Percentiles rank a stretch among this genome's conserved stretches.
Conservation (phyloP, 2,888 invertebrate species). For the Lasioglossum lativentre region DNA sequence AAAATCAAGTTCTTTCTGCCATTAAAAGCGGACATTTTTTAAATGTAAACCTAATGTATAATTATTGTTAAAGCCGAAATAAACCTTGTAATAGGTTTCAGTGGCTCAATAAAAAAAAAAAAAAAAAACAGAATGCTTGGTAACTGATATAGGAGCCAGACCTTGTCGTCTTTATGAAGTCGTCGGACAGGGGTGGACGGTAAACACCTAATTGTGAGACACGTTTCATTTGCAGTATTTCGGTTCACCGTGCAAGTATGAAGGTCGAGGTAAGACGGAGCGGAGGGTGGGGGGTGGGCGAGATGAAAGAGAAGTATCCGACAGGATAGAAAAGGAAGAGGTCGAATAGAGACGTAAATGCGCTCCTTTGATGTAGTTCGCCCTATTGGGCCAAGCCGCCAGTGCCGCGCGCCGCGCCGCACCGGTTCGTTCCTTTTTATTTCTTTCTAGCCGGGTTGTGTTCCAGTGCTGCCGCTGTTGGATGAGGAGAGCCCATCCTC, state of each 20-base stretch:
- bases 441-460: slow-evolving; percentile 17
- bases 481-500: slow-evolving; percentile 32
- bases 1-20: no score
- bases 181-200: not conserved
- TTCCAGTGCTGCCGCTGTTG: slow-evolving; percentile 5
- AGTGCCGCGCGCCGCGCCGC: no score
- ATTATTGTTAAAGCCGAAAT: no score
- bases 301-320: slow-evolving; percentile 22
- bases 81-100: no score
- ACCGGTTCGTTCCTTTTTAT: slow-evolving; percentile 25
- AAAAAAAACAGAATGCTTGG: no score
- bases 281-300: not conserved
- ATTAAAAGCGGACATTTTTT: no score
- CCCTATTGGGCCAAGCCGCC: slow-evolving; percentile 54
- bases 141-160: no score
- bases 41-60: no score
- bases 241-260: slow-evolving; percentile 21
- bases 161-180: not conserved
- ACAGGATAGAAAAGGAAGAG: slow-evolving; percentile 24
- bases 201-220: slow-evolving; percentile 7
- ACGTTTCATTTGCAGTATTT: slow-evolving; percentile 20
- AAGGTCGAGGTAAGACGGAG: slow-evolving; percentile 17
- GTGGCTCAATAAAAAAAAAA: no score
- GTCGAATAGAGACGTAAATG: slow-evolving; percentile 51
- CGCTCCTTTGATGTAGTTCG: slow-evolving; percentile 68